Evolutionary conservation across 2,113 vertebrate genomes (phyloP), one percentile per base, ranked within the genome.

Genomic region (Delphinus delphis): DNA sequence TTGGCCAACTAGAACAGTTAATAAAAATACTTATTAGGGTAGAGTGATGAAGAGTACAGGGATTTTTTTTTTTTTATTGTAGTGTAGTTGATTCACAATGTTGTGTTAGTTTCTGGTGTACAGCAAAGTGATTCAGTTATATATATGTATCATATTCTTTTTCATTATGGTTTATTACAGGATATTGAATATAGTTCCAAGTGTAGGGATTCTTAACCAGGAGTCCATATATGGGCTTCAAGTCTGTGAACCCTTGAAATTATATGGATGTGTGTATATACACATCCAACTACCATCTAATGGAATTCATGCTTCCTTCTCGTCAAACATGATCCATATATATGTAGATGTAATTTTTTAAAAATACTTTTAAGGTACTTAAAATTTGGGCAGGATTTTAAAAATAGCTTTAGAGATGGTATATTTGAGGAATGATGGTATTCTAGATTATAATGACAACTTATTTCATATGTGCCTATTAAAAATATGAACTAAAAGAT

Each of bases 351-450:
- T 47, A 31, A 17, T 82, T 96, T 89, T 21, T 47, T 31, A 55
- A 92, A 88, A 63, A 71, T 85, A 55, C 73, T 83, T 84, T 67
- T 50, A 25, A 93, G 60, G 47, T 73, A 60, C 71, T 85, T 95
- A 28, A 95, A 70, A 90, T 38, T 58, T 60, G 28, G 50, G 62
- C 41, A 84, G n/a, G 6, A 47, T 20, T 41, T 91, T 36, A 93
- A 82, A 60, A 82, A 44, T 47, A 93, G 14, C 71, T 71, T 74
- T 82, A 79, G 79, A 74, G 47, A 73, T 76, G 62, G 31, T 73
- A 0, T 60, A 88, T 93, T 77, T 97, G 41, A 53, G 36, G 71
- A 70, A 81, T 70, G 50, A 58, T 21, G 7, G 18, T 77, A 15
- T 47, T 93, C 60, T 47, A 58, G 70, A 67, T 31, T 89, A 2